Percentiles rank a stretch among this genome's conserved stretches.
phyloP scores from a whole-genome alignment of 2,113 vertebrate genomes.

The Mobula hypostoma region DNA sequence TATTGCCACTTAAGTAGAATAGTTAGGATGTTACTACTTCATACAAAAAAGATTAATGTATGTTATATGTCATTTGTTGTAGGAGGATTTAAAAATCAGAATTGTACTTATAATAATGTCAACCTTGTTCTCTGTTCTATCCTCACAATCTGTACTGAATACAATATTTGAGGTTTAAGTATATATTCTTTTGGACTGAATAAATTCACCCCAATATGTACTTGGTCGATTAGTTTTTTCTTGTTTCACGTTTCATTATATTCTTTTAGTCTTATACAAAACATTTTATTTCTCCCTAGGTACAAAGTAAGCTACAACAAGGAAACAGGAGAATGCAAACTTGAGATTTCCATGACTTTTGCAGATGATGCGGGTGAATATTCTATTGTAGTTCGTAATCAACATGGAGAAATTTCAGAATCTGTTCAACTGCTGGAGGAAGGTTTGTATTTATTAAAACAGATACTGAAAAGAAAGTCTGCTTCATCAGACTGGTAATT shows the following conservation, averaged over 20 bases:
- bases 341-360: conserved; percentile 97
- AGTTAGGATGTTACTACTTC: not conserved
- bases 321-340: conserved; percentile 80
- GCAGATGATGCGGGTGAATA: conserved; percentile 97
- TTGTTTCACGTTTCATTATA: not conserved
- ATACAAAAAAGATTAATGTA: not conserved
- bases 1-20: not conserved
- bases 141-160: not conserved
- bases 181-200: not conserved
- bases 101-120: not conserved
- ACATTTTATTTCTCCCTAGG: conserved; percentile 53
- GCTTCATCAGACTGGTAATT: not conserved
- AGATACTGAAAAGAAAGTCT: not conserved
- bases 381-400: conserved; percentile 75
- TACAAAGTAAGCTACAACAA: conserved; percentile 87
- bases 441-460: conserved; percentile 57
- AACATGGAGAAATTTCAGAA: conserved; percentile 78
- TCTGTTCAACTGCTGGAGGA: conserved; percentile 80
- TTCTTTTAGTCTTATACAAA: not conserved
- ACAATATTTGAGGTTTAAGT: not conserved
- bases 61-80: not conserved
- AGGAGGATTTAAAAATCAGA: not conserved
- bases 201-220: not conserved
- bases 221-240: not conserved
- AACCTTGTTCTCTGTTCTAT: not conserved